Base-by-base conservation (phyloP, 2,797 vertebrate genomes). In the Furcifer pardalis region DNA sequence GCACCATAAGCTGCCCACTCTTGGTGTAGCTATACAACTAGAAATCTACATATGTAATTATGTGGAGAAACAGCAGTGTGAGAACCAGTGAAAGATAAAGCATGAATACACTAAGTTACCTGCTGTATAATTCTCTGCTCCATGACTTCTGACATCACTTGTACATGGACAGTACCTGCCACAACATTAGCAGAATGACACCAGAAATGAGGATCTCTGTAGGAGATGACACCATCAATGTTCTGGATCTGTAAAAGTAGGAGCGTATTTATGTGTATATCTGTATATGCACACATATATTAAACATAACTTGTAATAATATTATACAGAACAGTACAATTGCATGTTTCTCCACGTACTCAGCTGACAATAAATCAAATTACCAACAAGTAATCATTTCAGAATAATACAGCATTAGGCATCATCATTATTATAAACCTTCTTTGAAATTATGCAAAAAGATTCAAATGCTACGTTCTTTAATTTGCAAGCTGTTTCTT, bases 41-140 rank as follows among this genome's bases (percentile, higher is more conserved):
- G 0, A 1, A 3, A 63, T 15, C 15, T 23, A 44, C 15, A 66
- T 65, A 32, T 40, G 56, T 7, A 74, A 6, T n/a, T 40, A 27
- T 69, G 19, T 59, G 25, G 37, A 60, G 30, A 59, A 75, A 81
- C 7, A 25, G 7, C 21, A 69, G 17, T 3, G 46, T 49, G 52
- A 35, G 49, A 12, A 86, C 10, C 44, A n/a, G 19, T 62, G 12
- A 21, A 73, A 32, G 35, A 35, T 49, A 42, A 37, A 37, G 5
- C 63, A 23, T n/a, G 42, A 81, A 78, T 79, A 4, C 1, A 2
- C 76, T 68, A 72, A 40, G 63, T 65, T 88, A 98, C 99, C 98
- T 99, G 98, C 89, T 99, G 98, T 73, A 99, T 95, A 95, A 99
- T 97, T 92, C 97, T 97, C 92, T 99, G 99, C 91, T 99, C 98